Evolutionary conservation across 2,888 invertebrate genomes (phyloP).

Genomic region (Augochlorella aurata): DNA sequence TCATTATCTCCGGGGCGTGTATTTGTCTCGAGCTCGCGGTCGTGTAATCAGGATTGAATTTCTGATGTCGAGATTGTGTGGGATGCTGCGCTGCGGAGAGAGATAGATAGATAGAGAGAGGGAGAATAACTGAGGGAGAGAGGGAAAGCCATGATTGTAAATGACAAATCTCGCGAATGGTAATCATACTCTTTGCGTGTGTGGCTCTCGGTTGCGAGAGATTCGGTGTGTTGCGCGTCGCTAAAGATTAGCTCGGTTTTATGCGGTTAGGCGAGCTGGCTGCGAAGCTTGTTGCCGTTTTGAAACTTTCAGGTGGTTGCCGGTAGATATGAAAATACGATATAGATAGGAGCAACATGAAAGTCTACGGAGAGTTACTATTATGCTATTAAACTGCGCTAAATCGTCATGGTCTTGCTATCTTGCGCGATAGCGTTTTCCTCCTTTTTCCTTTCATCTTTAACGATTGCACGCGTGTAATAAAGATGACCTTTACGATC

Average conservation of each 20-base stretch:
- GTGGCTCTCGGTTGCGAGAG: not conserved
- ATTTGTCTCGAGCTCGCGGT: constrained; percentile 6
- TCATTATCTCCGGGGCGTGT: constrained; percentile 5
- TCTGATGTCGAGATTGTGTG: constrained; percentile 8
- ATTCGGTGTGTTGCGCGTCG: not conserved
- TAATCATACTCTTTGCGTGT: constrained; percentile 1
- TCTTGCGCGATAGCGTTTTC: not conserved
- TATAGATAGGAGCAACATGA: not conserved
- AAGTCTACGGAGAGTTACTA: not conserved
- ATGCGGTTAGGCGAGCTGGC: not conserved
- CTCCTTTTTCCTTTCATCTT: not conserved
- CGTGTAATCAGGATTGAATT: constrained; percentile 12
- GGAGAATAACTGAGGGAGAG: not conserved
- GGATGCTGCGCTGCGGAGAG: not conserved
- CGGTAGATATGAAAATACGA: not conserved
- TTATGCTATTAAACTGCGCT: not conserved
- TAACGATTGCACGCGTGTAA: not conserved
- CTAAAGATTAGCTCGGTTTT: not conserved
- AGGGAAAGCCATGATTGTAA: not conserved
- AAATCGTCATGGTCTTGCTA: not conserved
- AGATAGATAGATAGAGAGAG: not conserved
- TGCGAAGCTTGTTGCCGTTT: constrained; percentile 4
- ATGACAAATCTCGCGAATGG: constrained; percentile 5
- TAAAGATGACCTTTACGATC: not conserved
- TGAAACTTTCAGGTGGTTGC: not conserved